These are phyloP conservation scores for Telenomus remus DNA, from an alignment of 1,140 invertebrate species.

Conservation along the genomic window DNA sequence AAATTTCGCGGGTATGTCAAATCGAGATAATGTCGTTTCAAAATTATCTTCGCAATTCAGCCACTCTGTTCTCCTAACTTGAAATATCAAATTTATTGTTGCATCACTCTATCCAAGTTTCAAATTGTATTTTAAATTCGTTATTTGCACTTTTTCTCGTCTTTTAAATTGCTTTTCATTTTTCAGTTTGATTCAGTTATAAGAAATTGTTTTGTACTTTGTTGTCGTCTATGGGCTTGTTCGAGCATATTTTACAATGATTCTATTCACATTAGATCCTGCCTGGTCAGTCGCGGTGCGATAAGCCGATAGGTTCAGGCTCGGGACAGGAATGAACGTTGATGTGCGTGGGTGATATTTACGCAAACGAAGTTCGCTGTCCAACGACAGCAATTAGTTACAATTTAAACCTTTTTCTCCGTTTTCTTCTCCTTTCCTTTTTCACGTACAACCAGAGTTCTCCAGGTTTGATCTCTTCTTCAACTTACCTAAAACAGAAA, in stretches of 20 bases:
- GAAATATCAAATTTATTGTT: constrained; percentile 44
- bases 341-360: constrained; percentile 44
- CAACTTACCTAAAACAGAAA: constrained; percentile 3
- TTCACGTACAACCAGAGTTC: no score
- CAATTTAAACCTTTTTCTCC: no score
- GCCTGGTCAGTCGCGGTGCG: constrained; percentile 26
- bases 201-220: no score
- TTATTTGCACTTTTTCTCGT: no score
- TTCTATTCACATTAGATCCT: constrained; percentile 38
- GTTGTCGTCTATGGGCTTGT: no score
- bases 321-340: constrained; percentile 48
- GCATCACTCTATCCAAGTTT: constrained; percentile 8
- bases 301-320: constrained; percentile 47
- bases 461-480: not conserved
- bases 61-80: constrained; percentile 22
- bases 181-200: no score
- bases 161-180: no score
- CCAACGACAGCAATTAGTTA: constrained; percentile 18
- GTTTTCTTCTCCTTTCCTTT: no score
- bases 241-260: constrained; percentile 29
- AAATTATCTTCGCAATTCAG: constrained; percentile 37
- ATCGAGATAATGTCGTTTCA: constrained; percentile 50
- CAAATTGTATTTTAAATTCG: no score
- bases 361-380: constrained; percentile 49
- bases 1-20: constrained; percentile 49